Percentiles rank a stretch among this genome's conserved stretches.
phyloP scores from a whole-genome alignment of 2,113 vertebrate genomes.

The Muntiacus muntjak region DNA sequence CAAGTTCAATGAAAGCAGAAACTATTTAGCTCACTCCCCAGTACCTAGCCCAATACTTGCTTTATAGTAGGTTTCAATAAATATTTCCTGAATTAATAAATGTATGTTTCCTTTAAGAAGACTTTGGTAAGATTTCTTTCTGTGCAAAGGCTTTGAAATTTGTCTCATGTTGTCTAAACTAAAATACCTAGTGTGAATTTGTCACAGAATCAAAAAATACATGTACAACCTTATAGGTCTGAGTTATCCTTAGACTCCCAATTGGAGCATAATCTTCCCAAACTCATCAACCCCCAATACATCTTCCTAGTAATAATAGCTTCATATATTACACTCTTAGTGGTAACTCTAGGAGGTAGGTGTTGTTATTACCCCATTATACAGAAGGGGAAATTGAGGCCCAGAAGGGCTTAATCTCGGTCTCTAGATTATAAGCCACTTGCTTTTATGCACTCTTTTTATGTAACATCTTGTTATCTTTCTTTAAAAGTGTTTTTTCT shows the following conservation, averaged over 20 bases:
- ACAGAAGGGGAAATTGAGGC: background rate
- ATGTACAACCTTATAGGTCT: background rate
- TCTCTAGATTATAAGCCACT: background rate
- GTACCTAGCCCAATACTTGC: background rate
- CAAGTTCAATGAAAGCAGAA: background rate
- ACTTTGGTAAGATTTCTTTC: background rate
- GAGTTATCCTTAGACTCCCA: background rate
- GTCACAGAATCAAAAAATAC: background rate
- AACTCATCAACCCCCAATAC: background rate
- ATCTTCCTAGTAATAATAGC: background rate
- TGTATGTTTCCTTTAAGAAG: conserved; percentile 2
- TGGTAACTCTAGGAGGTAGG: background rate
- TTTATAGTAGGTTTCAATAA: background rate
- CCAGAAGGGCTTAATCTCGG: background rate
- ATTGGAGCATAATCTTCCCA: background rate
- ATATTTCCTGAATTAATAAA: background rate
- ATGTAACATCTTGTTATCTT: background rate
- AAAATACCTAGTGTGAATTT: background rate
- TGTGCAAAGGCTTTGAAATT: background rate
- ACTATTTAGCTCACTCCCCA: background rate
- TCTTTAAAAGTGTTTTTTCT: background rate
- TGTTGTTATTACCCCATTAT: background rate
- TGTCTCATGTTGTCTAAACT: background rate
- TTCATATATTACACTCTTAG: background rate
- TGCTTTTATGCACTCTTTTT: background rate